Evolutionary conservation across 2,888 invertebrate genomes (phyloP).

Genomic region (Netelia melanura): DNA sequence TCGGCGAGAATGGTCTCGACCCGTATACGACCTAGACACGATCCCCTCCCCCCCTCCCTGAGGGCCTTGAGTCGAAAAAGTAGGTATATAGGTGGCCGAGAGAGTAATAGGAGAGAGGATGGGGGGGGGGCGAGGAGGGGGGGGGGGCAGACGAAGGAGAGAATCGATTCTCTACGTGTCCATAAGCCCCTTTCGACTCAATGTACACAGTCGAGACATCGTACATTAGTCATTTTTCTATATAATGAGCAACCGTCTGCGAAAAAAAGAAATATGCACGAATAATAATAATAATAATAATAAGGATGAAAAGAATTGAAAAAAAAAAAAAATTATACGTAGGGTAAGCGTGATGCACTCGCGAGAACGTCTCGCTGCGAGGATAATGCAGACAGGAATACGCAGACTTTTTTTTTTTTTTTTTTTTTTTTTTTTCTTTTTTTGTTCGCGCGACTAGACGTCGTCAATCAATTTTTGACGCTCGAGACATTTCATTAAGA

Average conservation of each 20-base stretch:
- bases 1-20: constrained; percentile 66
- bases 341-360: background rate
- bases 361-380: background rate
- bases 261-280: constrained; percentile 14
- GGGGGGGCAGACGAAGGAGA: constrained; percentile 32
- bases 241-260: constrained; percentile 14
- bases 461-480: constrained; percentile 40
- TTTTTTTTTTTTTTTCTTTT: background rate
- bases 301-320: constrained; percentile 27
- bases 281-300: constrained; percentile 17
- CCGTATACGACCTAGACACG: constrained; percentile 71
- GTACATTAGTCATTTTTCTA: constrained; percentile 20
- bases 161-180: constrained; percentile 60
- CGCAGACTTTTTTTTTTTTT: no score
- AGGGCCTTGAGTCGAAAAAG: constrained; percentile 71
- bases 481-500: background rate
- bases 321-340: background rate
- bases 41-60: constrained; percentile 41
- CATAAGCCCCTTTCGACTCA: constrained; percentile 29
- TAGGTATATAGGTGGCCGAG: constrained; percentile 70
- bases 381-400: no score
- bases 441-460: constrained; percentile 34
- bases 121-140: constrained; percentile 27
- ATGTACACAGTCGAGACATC: background rate
- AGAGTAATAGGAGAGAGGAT: background rate